Percentiles rank a stretch among this genome's conserved stretches.
Conservation (phyloP, 2,888 invertebrate species). For the Marronus borbonicus region DNA sequence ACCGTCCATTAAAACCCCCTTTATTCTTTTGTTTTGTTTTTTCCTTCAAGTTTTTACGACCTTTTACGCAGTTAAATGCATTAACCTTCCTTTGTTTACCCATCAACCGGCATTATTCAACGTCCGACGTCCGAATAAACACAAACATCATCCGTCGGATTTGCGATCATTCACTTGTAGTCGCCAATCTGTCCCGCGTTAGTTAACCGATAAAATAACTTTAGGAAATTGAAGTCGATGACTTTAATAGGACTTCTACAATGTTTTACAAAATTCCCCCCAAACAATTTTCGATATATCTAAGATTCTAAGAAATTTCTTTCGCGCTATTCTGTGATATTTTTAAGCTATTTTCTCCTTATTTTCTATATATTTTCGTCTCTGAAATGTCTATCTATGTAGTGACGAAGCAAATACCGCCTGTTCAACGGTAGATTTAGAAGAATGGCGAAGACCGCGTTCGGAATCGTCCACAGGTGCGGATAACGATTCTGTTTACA, state of each 20-base stretch:
- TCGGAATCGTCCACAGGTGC: conserved; percentile 83
- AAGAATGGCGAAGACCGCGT: conserved; percentile 81
- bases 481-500: conserved; percentile 82
- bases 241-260: too few relatives aligned
- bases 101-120: background rate
- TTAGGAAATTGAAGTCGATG: background rate
- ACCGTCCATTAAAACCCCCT: background rate
- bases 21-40: too few relatives aligned
- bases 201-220: background rate
- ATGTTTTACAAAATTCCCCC: too few relatives aligned
- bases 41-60: background rate
- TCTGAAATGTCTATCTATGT: conserved; percentile 63
- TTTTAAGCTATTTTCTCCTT: background rate
- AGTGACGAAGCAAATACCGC: conserved; percentile 85
- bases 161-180: background rate
- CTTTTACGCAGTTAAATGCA: background rate
- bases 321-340: background rate
- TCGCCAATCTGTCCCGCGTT: conserved; percentile 2
- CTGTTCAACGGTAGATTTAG: conserved; percentile 75
- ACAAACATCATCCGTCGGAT: background rate
- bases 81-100: background rate
- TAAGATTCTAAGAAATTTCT: too few relatives aligned
- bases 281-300: too few relatives aligned
- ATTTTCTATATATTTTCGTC: background rate
- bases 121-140: background rate